These are phyloP conservation scores for Archips xylosteana DNA, from an alignment of 2,888 invertebrate genomes.

Conservation along the genomic window DNA sequence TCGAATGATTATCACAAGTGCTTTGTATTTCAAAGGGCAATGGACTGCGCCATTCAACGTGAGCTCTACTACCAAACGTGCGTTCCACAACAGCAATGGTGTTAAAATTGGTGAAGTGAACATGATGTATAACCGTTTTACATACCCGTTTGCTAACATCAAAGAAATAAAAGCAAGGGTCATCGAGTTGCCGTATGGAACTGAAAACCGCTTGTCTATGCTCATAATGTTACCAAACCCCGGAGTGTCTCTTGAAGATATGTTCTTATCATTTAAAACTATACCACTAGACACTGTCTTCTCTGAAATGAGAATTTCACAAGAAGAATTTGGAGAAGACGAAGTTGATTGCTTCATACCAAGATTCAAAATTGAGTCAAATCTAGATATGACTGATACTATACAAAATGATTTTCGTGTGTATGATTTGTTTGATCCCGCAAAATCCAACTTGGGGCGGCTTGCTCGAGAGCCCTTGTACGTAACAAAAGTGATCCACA, in stretches of 20 bases:
- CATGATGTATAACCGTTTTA: conserved; percentile 90
- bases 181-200: conserved; percentile 89
- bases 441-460: conserved; percentile 62
- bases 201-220: conserved; percentile 85
- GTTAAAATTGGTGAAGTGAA: conserved; percentile 84
- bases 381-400: conserved; percentile 82
- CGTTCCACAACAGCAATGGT: conserved; percentile 85
- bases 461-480: conserved; percentile 82
- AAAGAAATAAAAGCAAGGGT: conserved; percentile 85
- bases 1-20: conserved; percentile 87
- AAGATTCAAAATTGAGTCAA: conserved; percentile 86
- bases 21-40: conserved; percentile 89
- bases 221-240: conserved; percentile 87
- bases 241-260: conserved; percentile 78
- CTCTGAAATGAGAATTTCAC: conserved; percentile 75
- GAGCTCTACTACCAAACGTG: conserved; percentile 77
- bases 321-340: conserved; percentile 84
- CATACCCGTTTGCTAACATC: conserved; percentile 86
- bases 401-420: conserved; percentile 75
- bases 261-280: conserved; percentile 80
- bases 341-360: conserved; percentile 88
- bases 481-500: conserved; percentile 88
- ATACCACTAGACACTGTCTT: conserved; percentile 81
- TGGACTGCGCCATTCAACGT: conserved; percentile 89
- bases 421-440: conserved; percentile 85